phyloP scores from a whole-genome alignment of 2,113 vertebrate species.

The Pardalotus punctatus region DNA sequence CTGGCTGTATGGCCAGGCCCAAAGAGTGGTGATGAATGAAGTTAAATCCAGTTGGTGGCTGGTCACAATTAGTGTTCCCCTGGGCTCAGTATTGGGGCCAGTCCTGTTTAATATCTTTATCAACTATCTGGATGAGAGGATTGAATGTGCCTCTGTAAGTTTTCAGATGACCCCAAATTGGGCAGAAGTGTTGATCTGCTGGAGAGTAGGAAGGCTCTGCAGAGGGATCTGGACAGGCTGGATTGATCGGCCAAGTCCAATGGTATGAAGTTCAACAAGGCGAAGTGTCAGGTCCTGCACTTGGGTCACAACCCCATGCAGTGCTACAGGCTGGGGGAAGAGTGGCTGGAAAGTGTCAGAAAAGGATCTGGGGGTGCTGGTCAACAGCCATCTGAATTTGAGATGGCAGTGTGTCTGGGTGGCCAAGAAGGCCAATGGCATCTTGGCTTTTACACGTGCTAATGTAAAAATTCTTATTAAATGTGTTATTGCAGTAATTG shows the following conservation, averaged over 20 bases:
- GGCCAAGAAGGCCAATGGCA: not conserved
- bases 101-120: not conserved
- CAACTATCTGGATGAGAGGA: not conserved
- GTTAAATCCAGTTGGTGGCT: not conserved
- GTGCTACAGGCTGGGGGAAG: not conserved
- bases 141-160: not conserved
- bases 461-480: not conserved
- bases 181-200: not conserved
- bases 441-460: not conserved
- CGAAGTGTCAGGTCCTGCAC: not conserved
- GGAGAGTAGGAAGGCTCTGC: not conserved
- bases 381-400: not conserved
- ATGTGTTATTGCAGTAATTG: not conserved
- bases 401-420: not conserved
- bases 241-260: rapidly evolving
- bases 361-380: not conserved
- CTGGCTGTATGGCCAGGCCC: not conserved
- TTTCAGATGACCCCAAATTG: not conserved
- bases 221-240: not conserved
- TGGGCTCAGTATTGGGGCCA: not conserved
- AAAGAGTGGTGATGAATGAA: not conserved
- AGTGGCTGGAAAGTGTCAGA: not conserved
- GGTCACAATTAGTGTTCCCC: not conserved
- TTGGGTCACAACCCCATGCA: not conserved
- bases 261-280: not conserved